Percentiles rank a stretch among this genome's conserved stretches.
These are phyloP conservation scores for Isurus oxyrinchus DNA, from an alignment of 2,113 vertebrate species.

Conservation along the genomic window DNA sequence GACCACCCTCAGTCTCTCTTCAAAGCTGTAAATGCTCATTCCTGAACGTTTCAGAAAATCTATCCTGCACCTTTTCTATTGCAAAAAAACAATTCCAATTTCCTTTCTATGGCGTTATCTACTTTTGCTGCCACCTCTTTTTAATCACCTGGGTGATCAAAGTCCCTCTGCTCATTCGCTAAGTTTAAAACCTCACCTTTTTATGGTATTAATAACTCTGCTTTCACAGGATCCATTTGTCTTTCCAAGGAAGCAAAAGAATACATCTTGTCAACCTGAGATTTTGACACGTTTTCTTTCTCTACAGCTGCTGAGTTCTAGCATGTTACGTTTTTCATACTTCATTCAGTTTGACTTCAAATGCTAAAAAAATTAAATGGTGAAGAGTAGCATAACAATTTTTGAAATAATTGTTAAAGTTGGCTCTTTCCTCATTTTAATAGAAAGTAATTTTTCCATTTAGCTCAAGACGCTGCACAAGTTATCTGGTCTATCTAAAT, in stretches of 20 bases:
- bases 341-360: background rate
- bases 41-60: background rate
- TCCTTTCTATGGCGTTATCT: background rate
- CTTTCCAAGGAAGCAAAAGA: background rate
- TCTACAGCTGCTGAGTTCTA: too few species aligned
- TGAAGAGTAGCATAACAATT: background rate
- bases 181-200: background rate
- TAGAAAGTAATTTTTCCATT: background rate
- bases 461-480: background rate
- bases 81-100: background rate
- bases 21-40: background rate
- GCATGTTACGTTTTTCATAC: background rate
- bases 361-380: background rate
- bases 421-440: background rate
- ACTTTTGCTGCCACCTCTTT: background rate
- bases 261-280: too few species aligned
- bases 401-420: background rate
- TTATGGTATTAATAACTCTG: background rate
- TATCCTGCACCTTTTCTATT: background rate
- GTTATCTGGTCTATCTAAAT: background rate
- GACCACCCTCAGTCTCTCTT: background rate
- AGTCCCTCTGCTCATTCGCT: background rate
- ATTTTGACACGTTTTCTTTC: too few species aligned
- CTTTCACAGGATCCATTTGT: background rate
- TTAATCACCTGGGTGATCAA: background rate